Evolutionary conservation across 2,113 vertebrate species (phyloP).

Genomic region (Poeciliopsis turrubarensis): DNA sequence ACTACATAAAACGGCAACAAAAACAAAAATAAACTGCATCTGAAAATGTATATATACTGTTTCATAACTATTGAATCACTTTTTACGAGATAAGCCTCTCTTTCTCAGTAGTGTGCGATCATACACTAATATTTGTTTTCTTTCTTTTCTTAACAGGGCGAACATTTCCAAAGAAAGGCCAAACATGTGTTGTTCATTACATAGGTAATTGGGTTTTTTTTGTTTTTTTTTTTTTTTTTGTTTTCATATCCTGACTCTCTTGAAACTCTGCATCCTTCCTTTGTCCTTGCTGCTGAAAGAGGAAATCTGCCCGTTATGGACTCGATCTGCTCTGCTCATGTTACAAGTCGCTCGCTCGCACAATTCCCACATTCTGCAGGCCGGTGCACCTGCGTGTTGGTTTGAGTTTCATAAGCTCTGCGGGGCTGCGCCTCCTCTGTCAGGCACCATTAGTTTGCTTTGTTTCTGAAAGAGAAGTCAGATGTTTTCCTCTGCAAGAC

Average conservation of each 20-base stretch:
- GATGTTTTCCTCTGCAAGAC: not conserved
- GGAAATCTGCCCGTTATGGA: slow-evolving; percentile 7
- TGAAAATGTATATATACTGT: no score
- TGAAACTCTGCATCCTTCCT: slow-evolving; percentile 18
- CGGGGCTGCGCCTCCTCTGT: not conserved
- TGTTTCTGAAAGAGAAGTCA: not conserved
- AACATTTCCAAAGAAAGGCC: slow-evolving; percentile 98
- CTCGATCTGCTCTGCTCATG: not conserved
- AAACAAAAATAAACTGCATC: no score
- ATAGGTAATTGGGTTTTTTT: slow-evolving; percentile 91
- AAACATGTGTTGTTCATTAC: slow-evolving; percentile 97
- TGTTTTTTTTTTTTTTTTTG: not conserved
- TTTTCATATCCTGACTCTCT: no score
- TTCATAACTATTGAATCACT: slow-evolving; percentile 18
- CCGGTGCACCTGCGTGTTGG: slow-evolving; percentile 20
- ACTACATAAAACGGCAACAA: not conserved
- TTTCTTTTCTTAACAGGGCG: slow-evolving; percentile 83
- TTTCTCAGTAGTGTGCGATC: not conserved
- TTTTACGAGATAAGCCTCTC: slow-evolving; percentile 11
- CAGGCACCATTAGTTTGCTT: not conserved
- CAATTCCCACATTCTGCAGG: not conserved
- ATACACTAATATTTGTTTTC: slow-evolving; percentile 39
- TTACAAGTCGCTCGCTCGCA: not conserved
- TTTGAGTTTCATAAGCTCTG: not conserved
- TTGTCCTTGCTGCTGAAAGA: slow-evolving; percentile 9